Evolutionary conservation across 2,888 invertebrate species (phyloP).

Genomic region (Drosophila atroscutellata): DNA sequence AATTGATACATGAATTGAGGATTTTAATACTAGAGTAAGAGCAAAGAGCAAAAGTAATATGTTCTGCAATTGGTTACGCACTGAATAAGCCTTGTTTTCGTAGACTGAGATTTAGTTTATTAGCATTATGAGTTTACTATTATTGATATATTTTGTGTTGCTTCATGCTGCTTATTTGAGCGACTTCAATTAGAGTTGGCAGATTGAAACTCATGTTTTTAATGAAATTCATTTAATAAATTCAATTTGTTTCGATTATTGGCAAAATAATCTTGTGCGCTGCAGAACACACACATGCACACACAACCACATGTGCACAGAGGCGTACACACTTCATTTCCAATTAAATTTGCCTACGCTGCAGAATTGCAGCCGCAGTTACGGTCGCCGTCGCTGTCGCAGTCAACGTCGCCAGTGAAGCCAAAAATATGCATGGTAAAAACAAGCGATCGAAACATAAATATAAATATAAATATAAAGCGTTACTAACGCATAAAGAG

Average conservation of each 20-base stretch:
- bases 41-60: background rate
- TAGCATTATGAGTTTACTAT: no score
- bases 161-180: slow-evolving; percentile 54
- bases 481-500: no score
- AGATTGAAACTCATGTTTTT: slow-evolving; percentile 53
- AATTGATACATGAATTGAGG: slow-evolving; percentile 7
- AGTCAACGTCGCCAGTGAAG: slow-evolving; percentile 37
- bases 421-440: slow-evolving; percentile 54
- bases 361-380: slow-evolving; percentile 61
- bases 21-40: background rate
- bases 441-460: slow-evolving; percentile 62
- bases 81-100: background rate
- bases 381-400: slow-evolving; percentile 7
- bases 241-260: slow-evolving; percentile 79
- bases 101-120: background rate
- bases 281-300: slow-evolving; percentile 25
- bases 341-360: slow-evolving; percentile 78
- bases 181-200: slow-evolving; percentile 70
- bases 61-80: background rate
- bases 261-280: slow-evolving; percentile 76
- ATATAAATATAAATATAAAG: no score
- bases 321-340: slow-evolving; percentile 68
- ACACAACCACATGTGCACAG: slow-evolving; percentile 31
- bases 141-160: background rate
- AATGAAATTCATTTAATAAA: slow-evolving; percentile 78